phyloP scores from a whole-genome alignment of 2,113 vertebrate genomes.

The Labrus mixtus region DNA sequence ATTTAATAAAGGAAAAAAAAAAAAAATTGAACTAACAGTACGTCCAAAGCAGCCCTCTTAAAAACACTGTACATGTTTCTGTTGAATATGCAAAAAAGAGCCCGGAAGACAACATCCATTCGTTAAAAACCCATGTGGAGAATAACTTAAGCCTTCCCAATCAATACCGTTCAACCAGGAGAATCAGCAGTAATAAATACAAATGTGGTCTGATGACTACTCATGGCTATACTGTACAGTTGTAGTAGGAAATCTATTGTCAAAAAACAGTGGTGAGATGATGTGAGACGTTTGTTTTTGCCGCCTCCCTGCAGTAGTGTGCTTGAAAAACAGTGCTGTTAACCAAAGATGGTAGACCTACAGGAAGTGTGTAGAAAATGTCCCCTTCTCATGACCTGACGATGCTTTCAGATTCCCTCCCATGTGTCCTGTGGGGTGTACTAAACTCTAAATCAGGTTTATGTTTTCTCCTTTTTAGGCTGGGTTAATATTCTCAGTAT shows the following conservation, averaged over 20 bases:
- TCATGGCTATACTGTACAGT: constrained; percentile 76
- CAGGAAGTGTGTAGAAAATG: constrained; percentile 68
- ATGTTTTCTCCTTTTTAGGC: constrained; percentile 65
- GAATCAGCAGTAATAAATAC: constrained; percentile 61
- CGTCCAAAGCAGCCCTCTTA: constrained; percentile 84
- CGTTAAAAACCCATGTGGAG: constrained; percentile 62
- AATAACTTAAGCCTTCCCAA: constrained; percentile 66
- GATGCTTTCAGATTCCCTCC: constrained; percentile 56
- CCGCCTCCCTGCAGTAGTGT: constrained; percentile 68
- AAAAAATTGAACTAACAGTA: constrained; percentile 75
- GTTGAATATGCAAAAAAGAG: constrained; percentile 74
- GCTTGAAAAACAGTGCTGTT: constrained; percentile 79
- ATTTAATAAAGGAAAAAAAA: neutral
- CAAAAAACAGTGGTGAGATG: constrained; percentile 42
- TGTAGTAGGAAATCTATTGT: constrained; percentile 57
- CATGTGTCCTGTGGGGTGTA: constrained; percentile 40
- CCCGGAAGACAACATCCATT: constrained; percentile 81
- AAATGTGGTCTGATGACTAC: constrained; percentile 69
- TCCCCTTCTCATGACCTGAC: constrained; percentile 41
- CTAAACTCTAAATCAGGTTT: constrained; percentile 67
- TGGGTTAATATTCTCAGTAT: constrained; percentile 71
- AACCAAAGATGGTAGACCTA: constrained; percentile 65
- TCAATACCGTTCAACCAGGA: constrained; percentile 58
- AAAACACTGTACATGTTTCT: constrained; percentile 78
- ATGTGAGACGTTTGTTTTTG: constrained; percentile 15